A percentile compares a stretch with the other conserved stretches of the same genome.
Conservation (phyloP, 1,140 invertebrate genomes). For the Zeugodacus cucurbitae region DNA sequence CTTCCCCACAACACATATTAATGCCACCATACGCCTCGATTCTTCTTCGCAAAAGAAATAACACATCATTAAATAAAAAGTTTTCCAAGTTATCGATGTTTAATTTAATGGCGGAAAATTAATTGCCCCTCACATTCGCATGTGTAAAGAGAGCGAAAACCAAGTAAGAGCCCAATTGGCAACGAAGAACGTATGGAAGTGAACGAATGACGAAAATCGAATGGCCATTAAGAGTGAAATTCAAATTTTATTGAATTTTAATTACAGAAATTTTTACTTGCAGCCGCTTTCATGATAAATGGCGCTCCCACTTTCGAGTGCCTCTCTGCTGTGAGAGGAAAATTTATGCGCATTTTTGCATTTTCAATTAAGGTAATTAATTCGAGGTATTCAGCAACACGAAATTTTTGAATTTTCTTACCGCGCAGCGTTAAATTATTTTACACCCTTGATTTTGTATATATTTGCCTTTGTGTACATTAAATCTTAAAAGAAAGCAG, state of each 20-base stretch:
- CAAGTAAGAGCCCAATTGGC: neutral
- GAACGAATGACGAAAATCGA: neutral
- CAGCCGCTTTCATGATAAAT: neutral
- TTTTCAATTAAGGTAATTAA: neutral
- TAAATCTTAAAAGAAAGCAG: too few relatives aligned
- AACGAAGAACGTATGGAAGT: neutral
- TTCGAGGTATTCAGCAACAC: neutral
- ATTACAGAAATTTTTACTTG: neutral
- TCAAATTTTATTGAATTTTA: slow-evolving; percentile 27
- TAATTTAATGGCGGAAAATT: slow-evolving; percentile 1
- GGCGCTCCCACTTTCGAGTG: neutral
- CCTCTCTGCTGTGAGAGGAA: neutral
- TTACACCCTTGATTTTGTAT: neutral
- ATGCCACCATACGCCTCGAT: too few relatives aligned
- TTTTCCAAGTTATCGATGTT: neutral
- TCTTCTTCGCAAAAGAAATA: neutral
- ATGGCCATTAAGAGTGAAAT: neutral
- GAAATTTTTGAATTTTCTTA: neutral
- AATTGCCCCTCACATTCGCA: neutral
- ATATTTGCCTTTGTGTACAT: too few relatives aligned
- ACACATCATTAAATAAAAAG: neutral
- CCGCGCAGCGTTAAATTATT: neutral
- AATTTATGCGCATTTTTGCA: neutral
- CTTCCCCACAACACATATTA: too few relatives aligned
- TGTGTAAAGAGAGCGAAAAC: neutral